Evolutionary conservation across 2,797 vertebrate species (phyloP).

Genomic region (Poeciliopsis presidionis): DNA sequence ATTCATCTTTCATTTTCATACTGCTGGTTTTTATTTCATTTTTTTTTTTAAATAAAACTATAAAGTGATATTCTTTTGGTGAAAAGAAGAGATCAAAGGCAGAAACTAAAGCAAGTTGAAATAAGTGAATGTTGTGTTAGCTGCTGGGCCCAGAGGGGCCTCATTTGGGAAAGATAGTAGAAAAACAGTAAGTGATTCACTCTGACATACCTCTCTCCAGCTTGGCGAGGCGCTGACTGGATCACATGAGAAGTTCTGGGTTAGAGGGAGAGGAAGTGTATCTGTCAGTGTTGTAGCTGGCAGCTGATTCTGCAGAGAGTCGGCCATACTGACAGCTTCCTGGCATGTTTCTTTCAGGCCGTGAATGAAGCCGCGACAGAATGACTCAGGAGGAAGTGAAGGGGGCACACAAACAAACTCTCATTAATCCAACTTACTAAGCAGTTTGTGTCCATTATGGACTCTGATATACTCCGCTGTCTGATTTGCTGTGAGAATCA

Average conservation of each 20-base stretch:
- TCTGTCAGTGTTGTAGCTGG: slow-evolving; percentile 24
- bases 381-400: slow-evolving; percentile 8
- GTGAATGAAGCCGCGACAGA: slow-evolving; percentile 1
- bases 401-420: not conserved
- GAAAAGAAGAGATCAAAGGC: not conserved
- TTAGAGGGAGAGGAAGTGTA: slow-evolving; percentile 14
- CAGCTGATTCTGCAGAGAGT: slow-evolving; percentile 14
- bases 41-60: not conserved
- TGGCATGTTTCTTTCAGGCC: slow-evolving; percentile 22
- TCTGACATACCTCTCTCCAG: slow-evolving; percentile 34
- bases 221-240: slow-evolving; percentile 7
- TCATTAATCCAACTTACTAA: not conserved
- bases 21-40: not conserved
- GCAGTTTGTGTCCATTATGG: slow-evolving; percentile 20
- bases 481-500: not conserved
- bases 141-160: slow-evolving; percentile 15
- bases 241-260: slow-evolving; percentile 14
- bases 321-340: slow-evolving; percentile 25
- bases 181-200: slow-evolving; percentile 24
- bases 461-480: slow-evolving; percentile 26
- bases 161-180: slow-evolving; percentile 6
- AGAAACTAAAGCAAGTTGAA: slow-evolving; percentile 10
- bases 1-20: not conserved
- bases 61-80: not conserved
- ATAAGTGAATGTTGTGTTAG: slow-evolving; percentile 28